These are phyloP conservation scores for Diploptera punctata DNA, from an alignment of 2,888 invertebrate genomes.

Conservation along the genomic window DNA sequence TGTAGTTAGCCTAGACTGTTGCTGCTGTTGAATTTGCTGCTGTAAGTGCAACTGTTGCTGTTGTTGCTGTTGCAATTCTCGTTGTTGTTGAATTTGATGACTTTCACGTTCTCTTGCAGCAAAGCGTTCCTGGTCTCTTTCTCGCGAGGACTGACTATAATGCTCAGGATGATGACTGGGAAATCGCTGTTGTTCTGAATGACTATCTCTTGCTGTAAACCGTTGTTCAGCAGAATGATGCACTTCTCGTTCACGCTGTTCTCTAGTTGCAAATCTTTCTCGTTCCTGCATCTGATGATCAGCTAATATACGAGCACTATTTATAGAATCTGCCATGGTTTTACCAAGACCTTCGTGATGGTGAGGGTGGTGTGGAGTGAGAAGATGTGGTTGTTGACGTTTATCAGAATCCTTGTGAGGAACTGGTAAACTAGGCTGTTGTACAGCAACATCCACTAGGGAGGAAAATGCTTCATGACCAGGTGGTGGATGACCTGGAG, in stretches of 20 bases:
- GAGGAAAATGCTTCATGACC: constrained; percentile 89
- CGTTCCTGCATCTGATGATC: constrained; percentile 49
- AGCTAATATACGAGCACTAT: constrained; percentile 16
- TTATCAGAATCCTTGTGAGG: constrained; percentile 59
- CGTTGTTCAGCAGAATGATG: constrained; percentile 31
- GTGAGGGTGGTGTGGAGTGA: constrained; percentile 42
- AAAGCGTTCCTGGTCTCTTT: constrained; percentile 49
- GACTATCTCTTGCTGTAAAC: constrained; percentile 47
- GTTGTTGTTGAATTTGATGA: constrained; percentile 52
- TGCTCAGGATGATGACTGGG: constrained; percentile 46
- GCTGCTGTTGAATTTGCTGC: constrained; percentile 51
- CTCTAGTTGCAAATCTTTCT: constrained; percentile 38
- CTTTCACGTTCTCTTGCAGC: constrained; percentile 49
- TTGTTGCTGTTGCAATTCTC: constrained; percentile 54
- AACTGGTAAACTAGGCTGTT: constrained; percentile 87
- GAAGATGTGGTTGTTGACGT: constrained; percentile 42
- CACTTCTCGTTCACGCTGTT: constrained; percentile 48
- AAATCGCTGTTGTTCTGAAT: constrained; percentile 50
- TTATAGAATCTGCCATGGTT: constrained; percentile 56
- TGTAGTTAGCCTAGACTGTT: constrained; percentile 54
- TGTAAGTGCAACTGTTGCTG: constrained; percentile 51
- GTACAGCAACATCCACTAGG: constrained; percentile 89
- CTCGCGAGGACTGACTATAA: constrained; percentile 45
- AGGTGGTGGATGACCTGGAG: constrained; percentile 46
- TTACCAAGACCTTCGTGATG: constrained; percentile 62